Evolutionary conservation across 92 coral and sea anemone species (phyloP), one percentile per base, ranked within the genome.

Genomic region (Pocillopora meandrina): DNA sequence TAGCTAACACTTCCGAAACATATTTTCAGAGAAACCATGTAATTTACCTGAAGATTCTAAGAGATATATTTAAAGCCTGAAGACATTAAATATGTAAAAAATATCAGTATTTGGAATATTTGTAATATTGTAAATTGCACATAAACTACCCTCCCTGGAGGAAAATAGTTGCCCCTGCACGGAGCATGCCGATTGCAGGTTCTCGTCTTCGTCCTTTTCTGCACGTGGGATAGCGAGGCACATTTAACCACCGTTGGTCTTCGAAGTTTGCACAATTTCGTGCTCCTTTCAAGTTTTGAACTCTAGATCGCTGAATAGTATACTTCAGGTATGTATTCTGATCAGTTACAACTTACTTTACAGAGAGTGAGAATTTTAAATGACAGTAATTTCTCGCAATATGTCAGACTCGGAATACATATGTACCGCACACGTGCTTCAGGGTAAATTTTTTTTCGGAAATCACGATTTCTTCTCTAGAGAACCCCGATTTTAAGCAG

Each of bases 171-270:
- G 86, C 80, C 26, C 72, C 73, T 65, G 55, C 16, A 83, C 80
- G 63, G 86, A 74, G 86, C 86, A 83, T 83, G 86, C 80, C 67
- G 60, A 73, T 72, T 65, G 56, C 17, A 10, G 52, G 52, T 42
- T 42, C 52, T 42, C 52, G 5, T 3, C 26, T 13, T 74, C 74
- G 80, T 74, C 72, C 72, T 83, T 75, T 81, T 49, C 78, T 79
- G 80, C 86, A 83, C 86, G 86, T 83, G 86, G 86, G 65, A 5
- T 57, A 52, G 33, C 67, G 33, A 72, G 56, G 70, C 31, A 57
- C 76, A 67, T 56, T 2, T 61, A 19, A 10, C 49, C 71, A 9
- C 55, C 63, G 71, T 8, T 59, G 77, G 35, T 31, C 56, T 81
- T 58, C 55, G 61, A 59, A 69, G 14, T 58, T 71, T 59, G 77